Conservation (phyloP, 2,888 invertebrate genomes). For the Drosophila phalerata region DNA sequence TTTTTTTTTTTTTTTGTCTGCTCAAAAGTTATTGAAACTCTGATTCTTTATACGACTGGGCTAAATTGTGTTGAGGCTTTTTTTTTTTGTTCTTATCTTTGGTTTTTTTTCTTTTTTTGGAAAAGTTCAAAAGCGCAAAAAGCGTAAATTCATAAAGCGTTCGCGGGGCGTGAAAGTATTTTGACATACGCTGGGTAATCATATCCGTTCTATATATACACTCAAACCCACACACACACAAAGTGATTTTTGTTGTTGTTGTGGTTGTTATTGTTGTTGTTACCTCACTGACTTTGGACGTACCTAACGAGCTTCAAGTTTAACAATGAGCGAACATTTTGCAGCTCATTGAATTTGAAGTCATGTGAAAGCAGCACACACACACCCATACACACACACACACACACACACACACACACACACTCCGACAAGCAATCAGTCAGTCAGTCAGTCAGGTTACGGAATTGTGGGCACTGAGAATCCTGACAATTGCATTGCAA, state of each 20-base stretch:
- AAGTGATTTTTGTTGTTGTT: background rate
- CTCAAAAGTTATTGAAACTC: slow-evolving; percentile 23
- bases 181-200: slow-evolving; percentile 61
- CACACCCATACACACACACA: slow-evolving; percentile 22
- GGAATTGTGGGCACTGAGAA: background rate
- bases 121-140: slow-evolving; percentile 73
- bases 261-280: slow-evolving; percentile 25
- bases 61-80: slow-evolving; percentile 15
- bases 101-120: slow-evolving; percentile 13
- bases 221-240: slow-evolving; percentile 1
- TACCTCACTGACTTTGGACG: slow-evolving; percentile 52
- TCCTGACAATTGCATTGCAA: slow-evolving; percentile 54
- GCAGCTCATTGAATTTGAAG: slow-evolving; percentile 80
- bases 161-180: slow-evolving; percentile 72
- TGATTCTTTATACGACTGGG: slow-evolving; percentile 14
- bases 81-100: slow-evolving; percentile 2
- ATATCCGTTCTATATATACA: slow-evolving; percentile 48
- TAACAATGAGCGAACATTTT: slow-evolving; percentile 78
- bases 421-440: slow-evolving; percentile 58
- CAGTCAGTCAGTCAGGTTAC: slow-evolving; percentile 35
- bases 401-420: slow-evolving; percentile 13
- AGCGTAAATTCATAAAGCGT: slow-evolving; percentile 75
- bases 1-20: background rate
- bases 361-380: slow-evolving; percentile 68
- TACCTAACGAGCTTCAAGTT: slow-evolving; percentile 75